Evolutionary conservation across 1,140 invertebrate species (phyloP).

Genomic region (Onthophagus taurus): DNA sequence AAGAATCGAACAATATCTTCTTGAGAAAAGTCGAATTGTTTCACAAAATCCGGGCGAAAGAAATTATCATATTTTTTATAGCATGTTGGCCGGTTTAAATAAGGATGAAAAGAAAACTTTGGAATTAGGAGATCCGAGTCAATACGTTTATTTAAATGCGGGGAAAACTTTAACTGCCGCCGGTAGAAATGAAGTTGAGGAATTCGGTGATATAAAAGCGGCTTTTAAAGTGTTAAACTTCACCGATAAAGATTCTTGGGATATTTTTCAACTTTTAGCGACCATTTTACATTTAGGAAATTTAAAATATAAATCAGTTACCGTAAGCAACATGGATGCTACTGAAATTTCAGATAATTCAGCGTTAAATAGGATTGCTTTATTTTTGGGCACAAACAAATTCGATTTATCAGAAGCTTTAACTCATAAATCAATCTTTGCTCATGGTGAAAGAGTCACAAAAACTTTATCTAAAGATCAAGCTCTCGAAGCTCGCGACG

Average conservation of each 20-base stretch:
- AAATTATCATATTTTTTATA: slow-evolving; percentile 96
- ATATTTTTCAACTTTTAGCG: slow-evolving; percentile 73
- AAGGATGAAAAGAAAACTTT: slow-evolving; percentile 70
- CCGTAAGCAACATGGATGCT: slow-evolving; percentile 68
- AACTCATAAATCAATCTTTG: slow-evolving; percentile 79
- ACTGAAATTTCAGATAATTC: slow-evolving; percentile 63
- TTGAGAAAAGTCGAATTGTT: slow-evolving; percentile 92
- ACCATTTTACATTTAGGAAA: slow-evolving; percentile 86
- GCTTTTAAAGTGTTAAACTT: slow-evolving; percentile 92
- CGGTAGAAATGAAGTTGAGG: slow-evolving; percentile 70
- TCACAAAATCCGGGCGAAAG: slow-evolving; percentile 80
- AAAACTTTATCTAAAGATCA: slow-evolving; percentile 50
- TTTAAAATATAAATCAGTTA: slow-evolving; percentile 70
- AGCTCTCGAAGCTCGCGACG: slow-evolving; percentile 76
- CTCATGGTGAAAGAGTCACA: slow-evolving; percentile 60
- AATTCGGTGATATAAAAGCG: slow-evolving; percentile 78
- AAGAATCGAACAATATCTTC: slow-evolving; percentile 87
- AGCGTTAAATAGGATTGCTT: slow-evolving; percentile 55
- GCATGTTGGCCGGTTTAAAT: slow-evolving; percentile 75
- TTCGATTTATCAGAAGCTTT: slow-evolving; percentile 65
- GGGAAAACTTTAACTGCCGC: slow-evolving; percentile 63
- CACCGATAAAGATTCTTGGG: slow-evolving; percentile 56
- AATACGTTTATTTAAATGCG: slow-evolving; percentile 76
- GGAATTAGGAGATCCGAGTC: slow-evolving; percentile 58
- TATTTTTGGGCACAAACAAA: slow-evolving; percentile 60